Conservation (phyloP, 2,797 vertebrate genomes). For the Enteromius paludinosus region DNA sequence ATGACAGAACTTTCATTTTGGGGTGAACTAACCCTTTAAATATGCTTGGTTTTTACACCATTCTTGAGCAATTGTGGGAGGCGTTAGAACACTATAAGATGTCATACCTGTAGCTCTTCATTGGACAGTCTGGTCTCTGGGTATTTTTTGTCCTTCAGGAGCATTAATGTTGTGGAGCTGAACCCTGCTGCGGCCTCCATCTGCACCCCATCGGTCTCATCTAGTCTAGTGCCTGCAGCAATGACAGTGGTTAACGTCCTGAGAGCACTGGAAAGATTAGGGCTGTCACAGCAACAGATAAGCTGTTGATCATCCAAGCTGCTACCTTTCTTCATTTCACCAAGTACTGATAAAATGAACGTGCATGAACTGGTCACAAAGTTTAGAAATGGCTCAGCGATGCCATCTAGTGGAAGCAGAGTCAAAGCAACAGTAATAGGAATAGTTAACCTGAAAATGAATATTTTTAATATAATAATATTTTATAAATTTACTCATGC, state of each 20-base stretch:
- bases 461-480: background rate
- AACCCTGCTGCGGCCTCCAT: slow-evolving; percentile 74
- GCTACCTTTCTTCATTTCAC: slow-evolving; percentile 7
- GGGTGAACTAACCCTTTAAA: no score
- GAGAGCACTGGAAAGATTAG: slow-evolving; percentile 27
- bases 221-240: slow-evolving; percentile 61
- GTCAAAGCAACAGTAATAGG: background rate
- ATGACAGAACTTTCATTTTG: no score
- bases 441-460: background rate
- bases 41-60: background rate
- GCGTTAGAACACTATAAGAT: background rate
- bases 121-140: slow-evolving; percentile 91
- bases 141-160: slow-evolving; percentile 83
- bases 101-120: slow-evolving; percentile 86
- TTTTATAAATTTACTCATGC: background rate
- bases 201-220: slow-evolving; percentile 68
- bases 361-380: background rate
- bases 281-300: slow-evolving; percentile 30
- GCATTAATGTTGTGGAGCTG: slow-evolving; percentile 72
- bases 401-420: slow-evolving; percentile 73
- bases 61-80: background rate
- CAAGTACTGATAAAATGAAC: slow-evolving; percentile 4
- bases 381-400: slow-evolving; percentile 60
- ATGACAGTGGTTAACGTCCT: slow-evolving; percentile 9
- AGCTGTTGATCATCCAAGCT: slow-evolving; percentile 37